A percentile compares a stretch with the other conserved stretches of the same genome.
These are phyloP conservation scores for Callimorpha dominula DNA, from an alignment of 2,888 invertebrate species.

Conservation along the genomic window DNA sequence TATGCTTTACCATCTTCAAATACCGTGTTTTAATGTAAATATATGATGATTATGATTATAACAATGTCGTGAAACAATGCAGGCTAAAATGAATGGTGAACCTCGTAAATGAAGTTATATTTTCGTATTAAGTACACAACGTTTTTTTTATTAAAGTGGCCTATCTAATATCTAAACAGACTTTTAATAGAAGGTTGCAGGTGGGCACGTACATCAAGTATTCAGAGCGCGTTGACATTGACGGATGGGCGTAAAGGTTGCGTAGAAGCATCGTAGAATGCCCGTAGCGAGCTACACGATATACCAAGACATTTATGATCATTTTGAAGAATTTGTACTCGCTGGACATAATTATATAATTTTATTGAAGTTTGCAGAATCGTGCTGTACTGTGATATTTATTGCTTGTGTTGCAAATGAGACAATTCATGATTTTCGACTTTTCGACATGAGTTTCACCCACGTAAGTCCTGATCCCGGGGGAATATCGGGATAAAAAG, in stretches of 20 bases:
- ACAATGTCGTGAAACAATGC: no score
- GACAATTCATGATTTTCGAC: no score
- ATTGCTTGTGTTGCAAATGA: neutral
- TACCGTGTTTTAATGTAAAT: no score
- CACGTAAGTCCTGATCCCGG: no score
- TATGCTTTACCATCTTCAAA: no score
- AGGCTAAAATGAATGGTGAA: no score
- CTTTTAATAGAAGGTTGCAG: constrained; percentile 42
- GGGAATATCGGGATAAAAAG: no score
- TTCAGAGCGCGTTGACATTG: constrained; percentile 66
- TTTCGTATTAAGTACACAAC: no score
- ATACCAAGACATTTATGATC: constrained; percentile 29
- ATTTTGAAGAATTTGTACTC: constrained; percentile 37
- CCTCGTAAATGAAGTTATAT: neutral
- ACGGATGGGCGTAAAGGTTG: constrained; percentile 57
- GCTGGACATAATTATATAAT: constrained; percentile 21
- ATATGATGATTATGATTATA: no score
- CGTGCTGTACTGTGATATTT: neutral
- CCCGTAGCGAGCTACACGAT: constrained; percentile 22
- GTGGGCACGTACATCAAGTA: constrained; percentile 61
- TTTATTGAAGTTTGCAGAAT: neutral
- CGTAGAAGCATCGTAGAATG: constrained; percentile 25
- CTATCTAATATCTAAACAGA: constrained; percentile 18
- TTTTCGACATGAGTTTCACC: no score
- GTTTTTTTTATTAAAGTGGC: constrained; percentile 16